These are phyloP conservation scores for Microcebus griseorufus DNA, from an alignment of 2,113 vertebrate species.

Conservation along the genomic window DNA sequence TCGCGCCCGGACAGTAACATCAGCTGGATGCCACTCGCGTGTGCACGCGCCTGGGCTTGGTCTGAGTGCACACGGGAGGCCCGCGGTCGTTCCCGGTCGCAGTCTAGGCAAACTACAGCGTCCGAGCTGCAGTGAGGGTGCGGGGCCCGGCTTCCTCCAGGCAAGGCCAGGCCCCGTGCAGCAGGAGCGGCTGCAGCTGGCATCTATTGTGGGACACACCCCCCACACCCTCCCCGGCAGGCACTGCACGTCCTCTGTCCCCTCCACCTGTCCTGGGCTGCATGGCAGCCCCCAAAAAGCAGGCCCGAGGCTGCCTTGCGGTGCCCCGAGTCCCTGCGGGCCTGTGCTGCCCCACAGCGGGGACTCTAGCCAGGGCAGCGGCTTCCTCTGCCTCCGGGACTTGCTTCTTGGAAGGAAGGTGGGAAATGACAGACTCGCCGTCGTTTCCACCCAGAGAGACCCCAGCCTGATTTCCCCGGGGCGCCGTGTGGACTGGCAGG, in stretches of 20 bases:
- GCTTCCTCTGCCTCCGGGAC: accelerated
- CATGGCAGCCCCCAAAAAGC: slow-evolving; percentile 91
- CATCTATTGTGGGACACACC: accelerated
- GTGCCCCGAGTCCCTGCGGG: accelerated
- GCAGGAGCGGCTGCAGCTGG: accelerated
- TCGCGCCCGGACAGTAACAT: accelerated
- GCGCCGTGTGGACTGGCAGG: accelerated
- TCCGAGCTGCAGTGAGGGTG: accelerated
- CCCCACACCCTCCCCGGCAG: accelerated
- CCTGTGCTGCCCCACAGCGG: accelerated
- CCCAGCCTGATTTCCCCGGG: no score
- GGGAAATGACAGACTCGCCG: accelerated
- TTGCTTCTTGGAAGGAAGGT: accelerated
- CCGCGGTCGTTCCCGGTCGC: accelerated
- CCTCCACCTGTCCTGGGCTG: slow-evolving; percentile 81
- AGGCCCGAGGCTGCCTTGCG: slow-evolving; percentile 63
- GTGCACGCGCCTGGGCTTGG: accelerated
- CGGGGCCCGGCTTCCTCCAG: accelerated
- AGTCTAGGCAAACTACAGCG: accelerated
- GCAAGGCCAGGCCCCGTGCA: accelerated
- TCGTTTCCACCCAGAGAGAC: accelerated
- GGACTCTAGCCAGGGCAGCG: not conserved
- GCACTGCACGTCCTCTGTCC: accelerated
- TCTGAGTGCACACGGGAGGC: accelerated
- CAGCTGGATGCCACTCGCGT: accelerated